Conservation (phyloP, 1,140 invertebrate species). For the Lasaia peninsularis region DNA sequence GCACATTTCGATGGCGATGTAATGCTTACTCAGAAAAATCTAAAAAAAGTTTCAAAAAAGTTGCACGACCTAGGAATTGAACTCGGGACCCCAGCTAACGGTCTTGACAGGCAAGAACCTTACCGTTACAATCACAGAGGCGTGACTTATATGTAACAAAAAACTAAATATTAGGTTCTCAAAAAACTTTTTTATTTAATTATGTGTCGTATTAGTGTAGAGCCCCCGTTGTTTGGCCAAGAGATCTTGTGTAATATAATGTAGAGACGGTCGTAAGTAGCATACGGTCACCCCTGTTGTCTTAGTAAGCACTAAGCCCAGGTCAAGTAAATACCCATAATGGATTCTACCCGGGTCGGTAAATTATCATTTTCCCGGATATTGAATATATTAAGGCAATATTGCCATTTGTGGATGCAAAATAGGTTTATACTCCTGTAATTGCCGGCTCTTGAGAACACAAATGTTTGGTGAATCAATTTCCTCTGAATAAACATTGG, state of each 20-base stretch:
- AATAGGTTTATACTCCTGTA: conserved; percentile 55
- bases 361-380: conserved; percentile 73
- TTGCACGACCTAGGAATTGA: too few relatives aligned
- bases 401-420: conserved; percentile 59
- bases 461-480: conserved; percentile 20
- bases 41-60: too few relatives aligned
- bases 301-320: conserved; percentile 73
- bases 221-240: background rate
- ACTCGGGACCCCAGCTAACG: too few relatives aligned
- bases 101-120: too few relatives aligned
- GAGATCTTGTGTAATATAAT: conserved; percentile 21
- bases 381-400: conserved; percentile 75
- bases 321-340: conserved; percentile 75
- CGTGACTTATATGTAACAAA: too few relatives aligned
- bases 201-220: too few relatives aligned
- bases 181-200: too few relatives aligned
- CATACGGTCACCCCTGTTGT: conserved; percentile 70
- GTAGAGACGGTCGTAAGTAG: conserved; percentile 25
- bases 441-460: conserved; percentile 36
- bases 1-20: too few relatives aligned
- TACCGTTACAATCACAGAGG: too few relatives aligned
- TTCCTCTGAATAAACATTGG: conserved; percentile 1
- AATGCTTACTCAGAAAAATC: too few relatives aligned
- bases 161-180: too few relatives aligned
- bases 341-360: conserved; percentile 66